phyloP scores from a whole-genome alignment of 2,113 vertebrate species.

The Rhadina sibilatrix region DNA sequence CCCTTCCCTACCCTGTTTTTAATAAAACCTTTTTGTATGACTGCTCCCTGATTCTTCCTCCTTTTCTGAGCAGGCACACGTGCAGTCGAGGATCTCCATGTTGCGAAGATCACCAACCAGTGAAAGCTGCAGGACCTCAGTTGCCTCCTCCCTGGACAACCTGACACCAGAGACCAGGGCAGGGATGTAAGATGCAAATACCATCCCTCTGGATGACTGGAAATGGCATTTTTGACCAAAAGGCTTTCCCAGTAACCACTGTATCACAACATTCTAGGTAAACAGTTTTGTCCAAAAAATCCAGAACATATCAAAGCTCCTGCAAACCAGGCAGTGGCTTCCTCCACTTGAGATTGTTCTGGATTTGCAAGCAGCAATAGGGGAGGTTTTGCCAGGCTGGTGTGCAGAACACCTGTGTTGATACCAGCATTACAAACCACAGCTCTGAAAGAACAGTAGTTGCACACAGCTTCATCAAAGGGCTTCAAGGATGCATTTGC shows the following conservation, averaged over 20 bases:
- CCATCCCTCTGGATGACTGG: neutral
- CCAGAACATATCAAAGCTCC: neutral
- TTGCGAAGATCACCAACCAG: accelerated
- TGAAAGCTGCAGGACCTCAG: neutral
- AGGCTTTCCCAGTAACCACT: neutral
- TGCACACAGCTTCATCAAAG: neutral
- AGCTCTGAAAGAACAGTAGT: neutral
- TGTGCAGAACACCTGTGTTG: neutral
- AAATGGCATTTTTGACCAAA: neutral
- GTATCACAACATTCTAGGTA: neutral
- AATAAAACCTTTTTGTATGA: neutral
- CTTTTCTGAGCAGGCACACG: neutral
- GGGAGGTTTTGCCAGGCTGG: neutral
- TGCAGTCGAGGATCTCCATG: accelerated
- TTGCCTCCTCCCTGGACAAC: neutral
- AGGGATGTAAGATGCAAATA: neutral
- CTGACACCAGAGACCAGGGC: neutral
- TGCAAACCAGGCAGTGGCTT: neutral
- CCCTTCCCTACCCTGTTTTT: neutral
- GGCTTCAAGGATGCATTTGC: neutral
- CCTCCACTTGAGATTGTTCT: neutral
- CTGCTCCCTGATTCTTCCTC: neutral
- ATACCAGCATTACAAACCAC: neutral
- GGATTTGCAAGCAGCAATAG: neutral
- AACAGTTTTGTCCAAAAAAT: neutral